These are phyloP conservation scores for Catocala sponsa DNA, from an alignment of 2,888 invertebrate species.

Conservation along the genomic window DNA sequence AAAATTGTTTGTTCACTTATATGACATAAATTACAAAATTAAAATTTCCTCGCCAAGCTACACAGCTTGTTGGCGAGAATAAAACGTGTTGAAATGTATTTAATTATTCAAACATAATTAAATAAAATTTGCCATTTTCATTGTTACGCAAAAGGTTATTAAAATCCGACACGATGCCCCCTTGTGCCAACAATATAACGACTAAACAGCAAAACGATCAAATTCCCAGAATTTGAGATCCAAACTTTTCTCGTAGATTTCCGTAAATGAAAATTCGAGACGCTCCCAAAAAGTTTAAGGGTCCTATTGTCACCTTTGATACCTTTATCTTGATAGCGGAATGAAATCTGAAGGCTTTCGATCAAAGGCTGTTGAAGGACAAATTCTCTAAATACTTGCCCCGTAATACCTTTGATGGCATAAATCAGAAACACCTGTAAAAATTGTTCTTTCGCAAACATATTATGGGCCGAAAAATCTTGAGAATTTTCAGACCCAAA, in stretches of 20 bases:
- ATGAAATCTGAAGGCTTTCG: constrained; percentile 35
- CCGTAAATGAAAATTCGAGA: constrained; percentile 44
- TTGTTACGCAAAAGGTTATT: neutral
- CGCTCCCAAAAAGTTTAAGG: constrained; percentile 33
- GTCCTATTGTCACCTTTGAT: constrained; percentile 50
- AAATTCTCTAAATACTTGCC: constrained; percentile 44
- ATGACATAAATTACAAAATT: too few species aligned
- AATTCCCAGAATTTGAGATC: constrained; percentile 28
- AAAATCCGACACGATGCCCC: neutral
- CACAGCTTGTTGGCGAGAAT: too few species aligned
- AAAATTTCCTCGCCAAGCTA: too few species aligned
- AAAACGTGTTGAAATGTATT: too few species aligned
- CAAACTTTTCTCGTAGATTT: constrained; percentile 29
- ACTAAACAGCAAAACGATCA: constrained; percentile 19
- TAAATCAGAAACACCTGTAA: constrained; percentile 50
- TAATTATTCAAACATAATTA: too few species aligned
- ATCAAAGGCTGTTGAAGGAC: constrained; percentile 43
- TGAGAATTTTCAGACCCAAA: constrained; percentile 18
- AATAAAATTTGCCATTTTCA: too few species aligned
- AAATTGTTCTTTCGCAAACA: constrained; percentile 21
- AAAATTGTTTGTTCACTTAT: too few species aligned
- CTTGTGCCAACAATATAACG: constrained; percentile 19
- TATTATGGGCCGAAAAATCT: constrained; percentile 15
- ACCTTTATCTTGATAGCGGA: constrained; percentile 36
- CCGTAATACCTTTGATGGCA: constrained; percentile 33